phyloP scores from a whole-genome alignment of 2,797 vertebrate species.

The Gambelia wislizenii region DNA sequence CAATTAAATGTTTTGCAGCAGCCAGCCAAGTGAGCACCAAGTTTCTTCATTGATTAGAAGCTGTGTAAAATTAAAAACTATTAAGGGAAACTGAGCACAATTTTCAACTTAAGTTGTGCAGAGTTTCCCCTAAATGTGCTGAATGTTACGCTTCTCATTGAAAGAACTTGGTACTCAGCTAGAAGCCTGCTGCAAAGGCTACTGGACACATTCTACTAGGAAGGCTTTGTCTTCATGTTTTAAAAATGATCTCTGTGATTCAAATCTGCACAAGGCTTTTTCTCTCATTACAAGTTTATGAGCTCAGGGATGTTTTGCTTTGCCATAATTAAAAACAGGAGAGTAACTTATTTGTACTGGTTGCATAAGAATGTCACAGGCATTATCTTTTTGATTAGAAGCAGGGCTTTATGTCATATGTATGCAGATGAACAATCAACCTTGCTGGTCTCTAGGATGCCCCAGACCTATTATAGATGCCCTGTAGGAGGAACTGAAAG shows the following conservation, averaged over 20 bases:
- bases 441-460: not conserved
- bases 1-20: not conserved
- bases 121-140: not conserved
- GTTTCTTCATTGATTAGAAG: not conserved
- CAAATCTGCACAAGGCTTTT: not conserved
- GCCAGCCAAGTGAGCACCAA: not conserved
- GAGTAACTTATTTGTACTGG: not conserved
- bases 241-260: not conserved
- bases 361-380: not conserved
- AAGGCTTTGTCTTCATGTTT: not conserved
- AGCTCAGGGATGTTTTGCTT: not conserved
- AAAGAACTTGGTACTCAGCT: not conserved
- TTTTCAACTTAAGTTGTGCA: not conserved
- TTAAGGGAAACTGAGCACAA: not conserved
- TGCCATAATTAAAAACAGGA: not conserved
- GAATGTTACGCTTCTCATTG: not conserved
- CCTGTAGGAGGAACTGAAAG: not conserved
- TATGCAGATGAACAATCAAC: conserved; percentile 1
- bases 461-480: not conserved
- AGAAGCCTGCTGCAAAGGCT: not conserved
- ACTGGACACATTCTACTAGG: not conserved
- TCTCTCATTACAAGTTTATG: not conserved
- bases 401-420: not conserved
- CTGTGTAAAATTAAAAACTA: not conserved
- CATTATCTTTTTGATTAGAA: conserved; percentile 14